A percentile compares a stretch with the other conserved stretches of the same genome.
These are phyloP conservation scores for Pterophyllum scalare DNA, from an alignment of 2,113 vertebrate genomes.

Conservation along the genomic window DNA sequence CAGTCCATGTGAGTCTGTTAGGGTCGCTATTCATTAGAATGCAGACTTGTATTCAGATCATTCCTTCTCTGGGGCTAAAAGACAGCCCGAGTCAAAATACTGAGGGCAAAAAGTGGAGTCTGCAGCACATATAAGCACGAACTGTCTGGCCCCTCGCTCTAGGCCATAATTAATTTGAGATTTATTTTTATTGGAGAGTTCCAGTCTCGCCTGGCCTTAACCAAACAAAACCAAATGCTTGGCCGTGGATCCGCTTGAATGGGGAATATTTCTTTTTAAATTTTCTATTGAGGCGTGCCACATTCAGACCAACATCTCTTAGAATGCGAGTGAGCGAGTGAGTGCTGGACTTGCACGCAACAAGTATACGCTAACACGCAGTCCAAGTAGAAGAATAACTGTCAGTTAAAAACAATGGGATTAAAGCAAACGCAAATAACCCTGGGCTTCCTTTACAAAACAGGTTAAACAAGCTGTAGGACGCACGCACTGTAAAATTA, in stretches of 20 bases:
- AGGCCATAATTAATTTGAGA: conserved; percentile 99
- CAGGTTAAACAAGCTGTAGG: not conserved
- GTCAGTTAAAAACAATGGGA: not conserved
- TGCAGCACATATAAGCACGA: conserved; percentile 88
- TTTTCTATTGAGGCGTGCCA: conserved; percentile 88
- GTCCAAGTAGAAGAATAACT: not conserved
- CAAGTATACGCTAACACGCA: conserved; percentile 11
- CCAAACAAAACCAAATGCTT: conserved; percentile 94
- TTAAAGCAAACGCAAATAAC: conserved; percentile 22
- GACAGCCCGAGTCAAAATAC: conserved; percentile 77
- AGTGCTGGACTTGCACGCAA: conserved; percentile 47
- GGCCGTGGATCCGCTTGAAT: conserved; percentile 92
- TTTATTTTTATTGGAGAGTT: conserved; percentile 99
- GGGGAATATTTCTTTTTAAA: conserved; percentile 89
- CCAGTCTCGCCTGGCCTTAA: conserved; percentile 97
- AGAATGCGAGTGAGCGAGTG: conserved; percentile 11
- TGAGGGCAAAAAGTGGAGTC: conserved; percentile 83
- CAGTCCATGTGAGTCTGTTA: conserved; percentile 34
- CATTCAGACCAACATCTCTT: conserved; percentile 84
- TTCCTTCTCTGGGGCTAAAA: conserved; percentile 67
- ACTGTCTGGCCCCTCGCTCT: conserved; percentile 94
- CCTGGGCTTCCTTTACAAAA: conserved; percentile 7
- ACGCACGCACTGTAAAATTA: not conserved
- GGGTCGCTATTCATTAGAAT: conserved; percentile 60
- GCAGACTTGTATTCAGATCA: conserved; percentile 62